Base-by-base conservation (phyloP, 2,888 invertebrate genomes). In the Chouioia cunea region DNA sequence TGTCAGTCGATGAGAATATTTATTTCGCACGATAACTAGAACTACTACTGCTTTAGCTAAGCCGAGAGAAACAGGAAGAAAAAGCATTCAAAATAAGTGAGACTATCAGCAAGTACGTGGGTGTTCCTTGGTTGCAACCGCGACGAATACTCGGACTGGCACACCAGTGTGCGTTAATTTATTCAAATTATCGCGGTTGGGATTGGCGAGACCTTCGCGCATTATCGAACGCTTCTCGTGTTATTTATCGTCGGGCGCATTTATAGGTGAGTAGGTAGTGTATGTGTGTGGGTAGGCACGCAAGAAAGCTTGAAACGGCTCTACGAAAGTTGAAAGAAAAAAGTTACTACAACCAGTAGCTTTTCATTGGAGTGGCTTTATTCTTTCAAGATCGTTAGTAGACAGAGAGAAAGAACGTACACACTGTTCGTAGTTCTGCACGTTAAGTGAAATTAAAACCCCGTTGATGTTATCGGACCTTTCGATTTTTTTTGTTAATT, bases 141-240 rank as follows among this genome's bases (percentile, higher is more conserved):
- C 71, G 70, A n/a, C 36, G 36, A 36, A 36, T 54, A 71, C 60
- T 63, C 44, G 57, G 20, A 2, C 18, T 4, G 16, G 27, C 16
- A 36, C 36, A 36, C 10, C 36, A n/a, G n/a, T n/a, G n/a, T 65
- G 56, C 60, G 62, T 62, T 60, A 59, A 68, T 68, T 60, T 68
- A 68, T 68, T 60, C 66, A 66, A 66, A 66, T 66, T 57, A 66
- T 52, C 56, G 20, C 50, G 18, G 18, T 58, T 53, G 16, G 74
- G 74, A 71, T 74, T 60, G 71, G 52, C 56, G 20, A 48, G 52
- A 75, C 27, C 48, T 16, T 44, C 15, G 6, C 14, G 63, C 63
- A 63, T 63, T 63, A 44, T 52, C 63, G 63, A 16, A 36, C 20
- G 43, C 20, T 50, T 6, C 6, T 36, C 52, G 44, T 23, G 44